Base-by-base conservation (phyloP, 2,797 vertebrate genomes). In the Luscinia luscinia region DNA sequence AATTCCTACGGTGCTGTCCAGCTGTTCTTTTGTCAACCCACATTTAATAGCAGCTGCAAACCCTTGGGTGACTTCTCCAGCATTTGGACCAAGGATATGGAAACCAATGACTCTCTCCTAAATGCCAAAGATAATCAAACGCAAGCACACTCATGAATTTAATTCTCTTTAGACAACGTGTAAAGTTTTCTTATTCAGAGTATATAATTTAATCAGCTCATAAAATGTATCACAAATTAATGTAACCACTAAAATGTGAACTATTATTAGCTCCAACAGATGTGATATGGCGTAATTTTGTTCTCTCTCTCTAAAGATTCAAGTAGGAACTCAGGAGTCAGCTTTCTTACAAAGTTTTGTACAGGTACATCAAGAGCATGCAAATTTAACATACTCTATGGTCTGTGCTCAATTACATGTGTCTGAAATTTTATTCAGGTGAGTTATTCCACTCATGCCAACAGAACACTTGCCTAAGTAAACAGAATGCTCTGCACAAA, bases 31-130 rank as follows among this genome's bases (percentile, higher is more conserved):
- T 84, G 98, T 99, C 43, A 99, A 62, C 9, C 98, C 98, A 54
- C 98, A 98, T 93, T 98, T 98, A 46, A 98, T 97, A 1, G 98
- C 98, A 1, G 97, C 97, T 27, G 97, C 98, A 36, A 99, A 99
- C 58, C 98, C 98, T 90, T 99, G 98, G 7, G 98, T 98, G 32
- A 98, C 94, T 95, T 98, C 98, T 84, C 98, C 98, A 51, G 98
- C 98, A 9, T 97, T 98, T 51, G 98, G 98, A 49, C 98, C 98
- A 86, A 98, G 97, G 13, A 99, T 48, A 3, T 99, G 98, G 94
- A 99, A 97, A 68, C 98, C 98, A 49, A 98, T 96, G 20, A 98
- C 98, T 67, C 98, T 98, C 62, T 98, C 98, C 98, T 99, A 96
- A 87, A 58, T 45, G 48, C 62, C 66, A 89, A 93, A 77, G 16